A percentile compares a stretch with the other conserved stretches of the same genome.
These are phyloP conservation scores for Conistra vaccinii DNA, from an alignment of 2,888 invertebrate genomes.

Conservation along the genomic window DNA sequence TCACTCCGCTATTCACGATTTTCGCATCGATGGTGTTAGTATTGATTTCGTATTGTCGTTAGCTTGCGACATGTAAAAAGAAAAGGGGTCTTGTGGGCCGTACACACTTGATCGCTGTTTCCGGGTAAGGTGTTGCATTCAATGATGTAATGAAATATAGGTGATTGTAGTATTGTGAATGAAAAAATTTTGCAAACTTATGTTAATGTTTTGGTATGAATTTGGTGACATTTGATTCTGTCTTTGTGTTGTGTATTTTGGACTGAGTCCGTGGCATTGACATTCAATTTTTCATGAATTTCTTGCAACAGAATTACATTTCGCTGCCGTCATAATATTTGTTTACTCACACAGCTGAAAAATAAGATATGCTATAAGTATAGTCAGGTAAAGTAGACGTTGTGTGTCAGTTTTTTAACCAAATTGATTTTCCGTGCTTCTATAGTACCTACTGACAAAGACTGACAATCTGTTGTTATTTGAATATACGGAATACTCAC, in stretches of 20 bases:
- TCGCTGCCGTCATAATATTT: neutral
- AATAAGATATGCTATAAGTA: neutral
- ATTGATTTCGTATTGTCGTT: constrained; percentile 91
- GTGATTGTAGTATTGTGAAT: neutral
- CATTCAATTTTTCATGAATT: neutral
- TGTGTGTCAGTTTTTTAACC: neutral
- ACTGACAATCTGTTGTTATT: neutral
- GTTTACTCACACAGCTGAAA: neutral
- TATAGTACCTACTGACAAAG: no score
- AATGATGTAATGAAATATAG: constrained; percentile 41
- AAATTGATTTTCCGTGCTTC: neutral
- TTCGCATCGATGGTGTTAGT: constrained; percentile 90
- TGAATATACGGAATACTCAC: neutral
- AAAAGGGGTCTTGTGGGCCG: constrained; percentile 86
- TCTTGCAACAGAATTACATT: neutral
- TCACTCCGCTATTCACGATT: constrained; percentile 86
- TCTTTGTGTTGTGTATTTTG: constrained; percentile 10
- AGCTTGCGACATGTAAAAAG: constrained; percentile 89
- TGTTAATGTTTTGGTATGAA: neutral
- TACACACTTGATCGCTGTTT: constrained; percentile 73
- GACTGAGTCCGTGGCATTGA: neutral
- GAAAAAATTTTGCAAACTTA: constrained; percentile 12
- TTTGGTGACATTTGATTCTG: neutral
- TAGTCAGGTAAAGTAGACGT: neutral
- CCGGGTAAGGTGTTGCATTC: constrained; percentile 52